Evolutionary conservation across 2,113 vertebrate genomes (phyloP).

Genomic region (Paraplagusia blochii): DNA sequence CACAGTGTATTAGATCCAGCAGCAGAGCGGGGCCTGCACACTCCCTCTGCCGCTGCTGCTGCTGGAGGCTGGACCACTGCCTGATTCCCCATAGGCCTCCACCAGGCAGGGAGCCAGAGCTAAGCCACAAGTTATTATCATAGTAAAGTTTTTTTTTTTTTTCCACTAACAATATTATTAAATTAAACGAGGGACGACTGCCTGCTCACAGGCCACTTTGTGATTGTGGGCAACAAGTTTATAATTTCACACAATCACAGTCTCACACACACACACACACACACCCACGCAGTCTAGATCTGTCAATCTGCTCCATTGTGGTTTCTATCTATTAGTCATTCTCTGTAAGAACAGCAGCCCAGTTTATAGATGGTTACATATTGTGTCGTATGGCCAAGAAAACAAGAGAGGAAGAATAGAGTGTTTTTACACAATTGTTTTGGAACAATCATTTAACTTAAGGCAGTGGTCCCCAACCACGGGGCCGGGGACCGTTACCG

Average conservation of each 20-base stretch:
- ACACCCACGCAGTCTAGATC: not conserved
- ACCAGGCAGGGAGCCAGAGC: constrained; percentile 54
- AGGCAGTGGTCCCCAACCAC: too few relatives aligned
- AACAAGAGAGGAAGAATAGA: too few relatives aligned
- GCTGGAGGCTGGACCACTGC: constrained; percentile 48
- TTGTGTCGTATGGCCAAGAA: too few relatives aligned
- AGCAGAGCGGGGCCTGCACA: constrained; percentile 23
- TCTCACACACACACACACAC: constrained; percentile 1
- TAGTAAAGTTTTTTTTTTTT: constrained; percentile 23
- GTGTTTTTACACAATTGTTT: too few relatives aligned
- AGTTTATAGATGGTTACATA: too few relatives aligned
- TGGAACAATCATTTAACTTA: too few relatives aligned
- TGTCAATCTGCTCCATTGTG: not conserved
- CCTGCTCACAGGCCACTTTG: constrained; percentile 18
- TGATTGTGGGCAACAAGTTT: constrained; percentile 20
- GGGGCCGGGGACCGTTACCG: too few relatives aligned
- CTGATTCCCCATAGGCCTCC: constrained; percentile 51
- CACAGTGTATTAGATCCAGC: constrained; percentile 41
- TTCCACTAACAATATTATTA: constrained; percentile 38
- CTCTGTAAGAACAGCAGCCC: not conserved
- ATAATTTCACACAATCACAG: constrained; percentile 22
- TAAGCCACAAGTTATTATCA: constrained; percentile 69
- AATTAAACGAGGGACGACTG: constrained; percentile 1
- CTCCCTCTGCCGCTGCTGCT: not conserved
- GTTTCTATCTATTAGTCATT: constrained; percentile 11